These are phyloP conservation scores for Myotis myotis DNA, from an alignment of 2,797 vertebrate genomes.

Conservation along the genomic window DNA sequence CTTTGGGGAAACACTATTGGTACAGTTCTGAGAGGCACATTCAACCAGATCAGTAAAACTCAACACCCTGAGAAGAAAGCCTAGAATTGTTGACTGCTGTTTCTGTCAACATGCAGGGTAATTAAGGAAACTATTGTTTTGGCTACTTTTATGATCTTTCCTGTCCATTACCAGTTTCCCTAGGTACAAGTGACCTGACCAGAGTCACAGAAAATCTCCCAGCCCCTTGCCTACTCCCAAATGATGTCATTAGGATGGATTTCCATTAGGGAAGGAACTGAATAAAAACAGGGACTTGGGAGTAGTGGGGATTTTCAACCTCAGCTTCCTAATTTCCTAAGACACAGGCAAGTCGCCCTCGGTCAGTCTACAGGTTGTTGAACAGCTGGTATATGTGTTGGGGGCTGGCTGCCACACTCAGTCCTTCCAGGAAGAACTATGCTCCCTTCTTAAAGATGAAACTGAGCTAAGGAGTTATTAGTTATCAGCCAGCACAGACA, in stretches of 20 bases:
- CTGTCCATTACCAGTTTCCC: neutral
- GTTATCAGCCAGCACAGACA: constrained; percentile 31
- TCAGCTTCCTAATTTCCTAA: neutral
- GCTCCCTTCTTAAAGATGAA: constrained; percentile 56
- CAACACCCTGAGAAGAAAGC: neutral
- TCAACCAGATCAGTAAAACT: neutral
- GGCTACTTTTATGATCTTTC: neutral
- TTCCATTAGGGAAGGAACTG: neutral
- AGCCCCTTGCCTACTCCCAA: neutral
- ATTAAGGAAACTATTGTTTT: neutral
- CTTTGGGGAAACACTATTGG: neutral
- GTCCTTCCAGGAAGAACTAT: constrained; percentile 66
- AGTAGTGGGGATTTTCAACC: neutral
- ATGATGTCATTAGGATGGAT: neutral
- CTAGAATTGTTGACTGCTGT: neutral
- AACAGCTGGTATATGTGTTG: neutral
- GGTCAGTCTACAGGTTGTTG: neutral
- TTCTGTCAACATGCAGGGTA: neutral
- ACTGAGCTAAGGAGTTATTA: constrained; percentile 54
- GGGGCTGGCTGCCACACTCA: neutral
- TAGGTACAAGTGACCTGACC: neutral
- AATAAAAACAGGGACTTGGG: neutral
- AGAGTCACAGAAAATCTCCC: neutral
- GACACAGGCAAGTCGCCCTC: neutral
- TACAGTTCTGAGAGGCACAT: neutral